Evolutionary conservation across 2,888 invertebrate genomes (phyloP).

Genomic region (Artemia sinica): DNA sequence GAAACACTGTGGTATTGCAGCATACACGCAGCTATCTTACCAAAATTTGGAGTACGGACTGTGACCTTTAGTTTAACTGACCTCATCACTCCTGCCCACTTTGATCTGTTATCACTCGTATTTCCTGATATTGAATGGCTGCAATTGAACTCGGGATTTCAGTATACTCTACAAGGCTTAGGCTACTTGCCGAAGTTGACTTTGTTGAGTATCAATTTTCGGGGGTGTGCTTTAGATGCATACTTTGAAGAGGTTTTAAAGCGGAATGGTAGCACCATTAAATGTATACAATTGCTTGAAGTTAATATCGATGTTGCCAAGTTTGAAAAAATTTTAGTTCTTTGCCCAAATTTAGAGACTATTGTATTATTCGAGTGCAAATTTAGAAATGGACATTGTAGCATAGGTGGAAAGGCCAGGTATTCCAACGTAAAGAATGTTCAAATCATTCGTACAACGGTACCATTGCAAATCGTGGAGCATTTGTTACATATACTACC

Average conservation of each 20-base stretch:
- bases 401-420: neutral
- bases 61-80: conserved; percentile 21
- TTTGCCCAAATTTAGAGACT: conserved; percentile 20
- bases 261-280: conserved; percentile 19
- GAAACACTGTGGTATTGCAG: conserved; percentile 22
- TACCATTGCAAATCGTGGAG: conserved; percentile 19
- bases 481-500: conserved; percentile 19
- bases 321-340: conserved; percentile 17
- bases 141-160: conserved; percentile 20
- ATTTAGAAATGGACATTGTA: conserved; percentile 14
- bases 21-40: conserved; percentile 20
- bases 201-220: conserved; percentile 19
- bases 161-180: conserved; percentile 20
- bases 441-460: conserved; percentile 20
- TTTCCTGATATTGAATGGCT: conserved; percentile 21
- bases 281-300: conserved; percentile 20
- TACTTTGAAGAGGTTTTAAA: conserved; percentile 20
- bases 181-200: conserved; percentile 20
- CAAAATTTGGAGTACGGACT: conserved; percentile 20
- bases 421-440: conserved; percentile 18
- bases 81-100: conserved; percentile 21
- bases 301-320: conserved; percentile 18
- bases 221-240: conserved; percentile 18
- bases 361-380: conserved; percentile 20
- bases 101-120: conserved; percentile 20